Percentiles rank a stretch among this genome's conserved stretches.
Conservation (phyloP, 2,797 vertebrate genomes). For the Cryptoblepharus egeriae region DNA sequence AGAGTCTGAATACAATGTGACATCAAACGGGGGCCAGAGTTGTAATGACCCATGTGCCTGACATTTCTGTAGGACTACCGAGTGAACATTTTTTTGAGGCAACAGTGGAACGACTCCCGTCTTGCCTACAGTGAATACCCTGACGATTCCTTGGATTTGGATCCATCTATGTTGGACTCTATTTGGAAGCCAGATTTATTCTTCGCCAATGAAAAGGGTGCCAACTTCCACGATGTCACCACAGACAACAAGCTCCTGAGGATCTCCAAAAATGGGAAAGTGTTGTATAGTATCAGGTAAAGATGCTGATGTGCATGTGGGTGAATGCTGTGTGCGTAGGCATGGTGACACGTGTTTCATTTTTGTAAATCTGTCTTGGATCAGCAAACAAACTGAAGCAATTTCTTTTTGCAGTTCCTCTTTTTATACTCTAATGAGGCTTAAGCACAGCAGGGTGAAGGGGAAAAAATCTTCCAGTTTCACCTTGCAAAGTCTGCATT, state of each 20-base stretch:
- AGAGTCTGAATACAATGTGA: constrained; percentile 34
- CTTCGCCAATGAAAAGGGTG: constrained; percentile 98
- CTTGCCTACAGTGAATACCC: constrained; percentile 97
- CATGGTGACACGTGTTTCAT: background rate
- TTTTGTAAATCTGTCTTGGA: constrained; percentile 6
- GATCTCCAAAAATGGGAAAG: constrained; percentile 96
- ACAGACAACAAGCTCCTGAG: constrained; percentile 97
- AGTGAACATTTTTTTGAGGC: constrained; percentile 98
- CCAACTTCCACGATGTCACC: constrained; percentile 98
- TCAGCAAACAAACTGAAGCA: background rate
- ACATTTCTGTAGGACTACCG: constrained; percentile 93
- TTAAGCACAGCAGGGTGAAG: background rate
- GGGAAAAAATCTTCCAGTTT: background rate
- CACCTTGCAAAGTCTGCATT: constrained; percentile 29
- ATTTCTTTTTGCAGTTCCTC: constrained; percentile 23
- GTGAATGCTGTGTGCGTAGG: constrained; percentile 39
- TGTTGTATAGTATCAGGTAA: constrained; percentile 98
- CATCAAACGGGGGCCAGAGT: constrained; percentile 19
- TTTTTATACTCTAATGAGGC: constrained; percentile 19
- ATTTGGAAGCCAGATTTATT: constrained; percentile 99
- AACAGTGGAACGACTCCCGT: constrained; percentile 97
- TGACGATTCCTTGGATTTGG: constrained; percentile 95
- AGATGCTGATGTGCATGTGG: background rate
- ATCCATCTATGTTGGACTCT: constrained; percentile 98
- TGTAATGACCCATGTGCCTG: constrained; percentile 67